A percentile compares a stretch with the other conserved stretches of the same genome.
These are phyloP conservation scores for Parauchenoglanis ngamensis DNA, from an alignment of 2,797 vertebrate genomes.

Conservation along the genomic window DNA sequence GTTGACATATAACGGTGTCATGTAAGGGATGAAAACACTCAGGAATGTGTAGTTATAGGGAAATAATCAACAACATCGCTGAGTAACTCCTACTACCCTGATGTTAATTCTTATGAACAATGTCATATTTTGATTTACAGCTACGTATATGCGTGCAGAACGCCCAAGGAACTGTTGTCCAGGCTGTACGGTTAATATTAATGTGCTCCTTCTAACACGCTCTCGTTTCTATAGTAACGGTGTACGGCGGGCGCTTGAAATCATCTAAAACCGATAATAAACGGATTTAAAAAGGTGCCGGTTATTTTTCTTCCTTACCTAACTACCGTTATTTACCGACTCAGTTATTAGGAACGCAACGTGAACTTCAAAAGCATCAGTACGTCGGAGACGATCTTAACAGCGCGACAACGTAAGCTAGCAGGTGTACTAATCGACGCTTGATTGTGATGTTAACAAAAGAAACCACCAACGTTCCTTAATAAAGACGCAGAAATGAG, in stretches of 20 bases:
- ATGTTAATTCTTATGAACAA: not conserved
- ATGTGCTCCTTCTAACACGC: not conserved
- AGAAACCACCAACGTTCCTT: not conserved
- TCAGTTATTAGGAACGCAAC: not conserved
- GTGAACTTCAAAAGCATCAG: not conserved
- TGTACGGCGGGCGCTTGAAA: too few relatives aligned
- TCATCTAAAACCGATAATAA: too few relatives aligned
- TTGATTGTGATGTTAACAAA: not conserved
- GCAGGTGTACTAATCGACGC: not conserved
- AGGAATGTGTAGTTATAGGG: not conserved
- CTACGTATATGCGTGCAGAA: not conserved
- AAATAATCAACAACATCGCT: not conserved
- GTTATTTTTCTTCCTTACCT: not conserved
- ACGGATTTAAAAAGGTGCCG: too few relatives aligned
- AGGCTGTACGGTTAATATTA: not conserved
- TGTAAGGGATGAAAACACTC: not conserved
- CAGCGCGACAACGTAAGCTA: not conserved
- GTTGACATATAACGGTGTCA: not conserved
- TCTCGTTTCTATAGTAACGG: too few relatives aligned
- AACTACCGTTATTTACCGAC: not conserved
- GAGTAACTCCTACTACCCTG: not conserved
- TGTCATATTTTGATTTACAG: not conserved
- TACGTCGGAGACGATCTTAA: too few relatives aligned
- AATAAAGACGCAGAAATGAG: not conserved
- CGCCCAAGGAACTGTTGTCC: not conserved